Evolutionary conservation across 2,797 vertebrate genomes (phyloP), one percentile per base, ranked within the genome.

Genomic region (Myotis myotis): DNA sequence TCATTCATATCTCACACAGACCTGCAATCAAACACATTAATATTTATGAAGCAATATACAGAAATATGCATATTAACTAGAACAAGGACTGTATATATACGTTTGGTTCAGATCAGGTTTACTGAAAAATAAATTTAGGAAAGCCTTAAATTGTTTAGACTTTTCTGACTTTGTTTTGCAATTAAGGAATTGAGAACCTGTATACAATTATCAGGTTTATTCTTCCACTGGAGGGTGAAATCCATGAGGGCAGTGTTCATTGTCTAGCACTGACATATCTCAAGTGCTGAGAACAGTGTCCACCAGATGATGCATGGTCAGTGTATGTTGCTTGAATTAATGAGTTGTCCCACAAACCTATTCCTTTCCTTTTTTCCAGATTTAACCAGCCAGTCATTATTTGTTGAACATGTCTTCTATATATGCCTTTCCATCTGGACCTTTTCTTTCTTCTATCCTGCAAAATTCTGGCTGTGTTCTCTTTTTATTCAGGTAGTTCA

Each of bases 371-470:
- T 47, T 47, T 47, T 57, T 82, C 23, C 3, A 36, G 53, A 55
- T 71, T 82, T 84, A 94, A 82, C 41, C 19, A 76, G 19, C n/a
- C 19, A 38, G 11, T 62, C 25, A 44, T 89, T 28, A 2, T 53
- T 85, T 80, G n/a, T 57, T 87, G 51, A 74, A 71, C 17, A 7
- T 44, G 15, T 72, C 71, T 76, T 86, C 23, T 8, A 20, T 17
- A n/a, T 30, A 9, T 33, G 10, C n/a, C 22, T 93, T 96, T 70
- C 44, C 30, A 90, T 68, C 36, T 82, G 51, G 47, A 79, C 3
- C 8, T 57, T 93, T 89, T 17, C 74, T 81, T 91, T 49, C 82
- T 81, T 94, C 41, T 25, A 62, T 70, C 22, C n/a, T 81, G 75
- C 47, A 62, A 30, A 60, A 4, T 55, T 89, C 33, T 87, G 5